Evolutionary conservation across 2,888 invertebrate species (phyloP), one percentile per base, ranked within the genome.

Genomic region (Monoplex corrugatus): DNA sequence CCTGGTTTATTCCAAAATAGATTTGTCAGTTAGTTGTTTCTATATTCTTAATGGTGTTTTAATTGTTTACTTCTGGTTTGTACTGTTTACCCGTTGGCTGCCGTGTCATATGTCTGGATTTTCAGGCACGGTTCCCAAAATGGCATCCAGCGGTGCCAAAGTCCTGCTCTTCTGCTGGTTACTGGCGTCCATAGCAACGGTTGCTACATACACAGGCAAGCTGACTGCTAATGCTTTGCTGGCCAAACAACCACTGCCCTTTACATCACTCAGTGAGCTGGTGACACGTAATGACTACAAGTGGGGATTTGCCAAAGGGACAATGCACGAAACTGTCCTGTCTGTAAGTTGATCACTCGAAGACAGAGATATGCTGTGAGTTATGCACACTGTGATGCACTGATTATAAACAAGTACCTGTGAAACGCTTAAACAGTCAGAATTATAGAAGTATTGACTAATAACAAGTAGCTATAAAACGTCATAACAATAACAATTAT

Each of bases 191-290:
- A 5, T 78, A 38, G 40, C 38, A 19, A 35, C 32, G 78, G 78
- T 38, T 5, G 78, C n/a, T n/a, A 78, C 78, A 16, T 78, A 78
- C 78, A 78, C 78, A 10, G 78, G 78, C 78, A 78, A 78, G 40
- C 78, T 78, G 78, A 78, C 78, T 1, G 78, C 78, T 5, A 40
- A 19, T 16, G 38, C 78, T 38, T 19, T 78, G 35, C 38, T 78
- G 19, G 40, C 32, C 38, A 19, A 38, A 38, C 38, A 78, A 3
- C 38, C 38, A 16, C 38, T 78, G 1, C 78, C 78, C 38, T 78
- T 78, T 38, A n/a, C 38, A 6, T 40, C 78, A 10, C 78, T 78
- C 38, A 10, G n/a, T 3, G n/a, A 78, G 78, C 78, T 78, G 19
- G 3, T 78, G 19, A 10, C 8, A 35, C 78, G 40, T 19, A 2